These are phyloP conservation scores for Steinernema khuongi DNA, from an alignment of 1,140 invertebrate genomes.

Conservation along the genomic window DNA sequence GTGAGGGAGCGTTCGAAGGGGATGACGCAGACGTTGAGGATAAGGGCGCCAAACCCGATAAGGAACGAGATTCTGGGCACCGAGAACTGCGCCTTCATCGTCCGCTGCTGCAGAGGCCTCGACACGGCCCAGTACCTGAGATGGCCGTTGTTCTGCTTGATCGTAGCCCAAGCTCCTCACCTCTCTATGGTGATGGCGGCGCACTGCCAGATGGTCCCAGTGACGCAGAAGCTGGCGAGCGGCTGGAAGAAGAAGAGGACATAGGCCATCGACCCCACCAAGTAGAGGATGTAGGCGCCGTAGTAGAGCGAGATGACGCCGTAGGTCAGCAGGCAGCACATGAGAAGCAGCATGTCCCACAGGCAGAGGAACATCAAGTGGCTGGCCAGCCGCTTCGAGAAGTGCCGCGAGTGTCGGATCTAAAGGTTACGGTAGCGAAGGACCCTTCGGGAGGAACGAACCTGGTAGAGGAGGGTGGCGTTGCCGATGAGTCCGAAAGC, in stretches of 20 bases:
- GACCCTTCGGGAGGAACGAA: constrained; percentile 11
- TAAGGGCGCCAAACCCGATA: constrained; percentile 51
- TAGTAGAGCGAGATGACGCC: constrained; percentile 48
- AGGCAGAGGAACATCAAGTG: constrained; percentile 54
- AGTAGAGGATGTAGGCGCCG: constrained; percentile 47
- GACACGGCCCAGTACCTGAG: constrained; percentile 50
- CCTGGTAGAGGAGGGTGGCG: constrained; percentile 42
- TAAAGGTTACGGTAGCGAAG: constrained; percentile 26
- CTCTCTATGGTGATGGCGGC: constrained; percentile 55
- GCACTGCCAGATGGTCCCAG: constrained; percentile 56
- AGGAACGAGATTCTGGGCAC: constrained; percentile 43
- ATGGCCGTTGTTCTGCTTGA: neutral
- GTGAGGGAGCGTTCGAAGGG: constrained; percentile 50
- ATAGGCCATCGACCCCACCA: too few relatives aligned
- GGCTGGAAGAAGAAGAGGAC: constrained; percentile 55
- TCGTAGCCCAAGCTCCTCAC: constrained; percentile 23
- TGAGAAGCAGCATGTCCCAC: constrained; percentile 50
- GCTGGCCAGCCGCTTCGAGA: constrained; percentile 51
- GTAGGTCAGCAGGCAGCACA: constrained; percentile 45
- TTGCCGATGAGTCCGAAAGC: constrained; percentile 54
- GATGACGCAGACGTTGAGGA: constrained; percentile 47
- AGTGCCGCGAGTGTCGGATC: constrained; percentile 48
- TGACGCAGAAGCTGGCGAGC: constrained; percentile 54
- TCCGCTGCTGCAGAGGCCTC: constrained; percentile 50
- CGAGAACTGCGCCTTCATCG: constrained; percentile 54